Evolutionary conservation across 2,113 vertebrate genomes (phyloP), one percentile per base, ranked within the genome.

Genomic region (Forbesichthys agassizii): DNA sequence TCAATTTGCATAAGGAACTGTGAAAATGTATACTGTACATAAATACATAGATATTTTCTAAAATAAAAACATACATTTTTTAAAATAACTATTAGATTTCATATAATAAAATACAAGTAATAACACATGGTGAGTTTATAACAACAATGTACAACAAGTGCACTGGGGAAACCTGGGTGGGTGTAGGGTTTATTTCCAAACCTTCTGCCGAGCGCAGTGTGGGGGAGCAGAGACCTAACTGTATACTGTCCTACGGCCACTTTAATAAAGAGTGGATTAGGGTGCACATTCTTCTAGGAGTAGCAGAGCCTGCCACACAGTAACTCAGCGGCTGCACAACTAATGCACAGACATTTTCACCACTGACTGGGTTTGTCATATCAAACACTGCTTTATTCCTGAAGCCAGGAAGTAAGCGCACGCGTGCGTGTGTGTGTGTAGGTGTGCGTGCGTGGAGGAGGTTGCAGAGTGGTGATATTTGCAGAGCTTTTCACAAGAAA

Each of bases 181-280:
- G 61, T 73, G 85, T 78, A 67, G 69, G 73, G 80, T 85, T 78
- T 82, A 20, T 66, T 74, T 70, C 61, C 33, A 73, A 84, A 81
- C 69, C 71, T 71, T 79, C 71, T 75, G 69, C 74, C 78, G 77
- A 80, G 71, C 83, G 79, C 75, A 77, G 70, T 65, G 71, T 54
- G 68, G 79, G 68, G 69, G 71, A 72, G 69, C 66, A 58, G 82
- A 85, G 81, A 79, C 77, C 86, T 82, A 27, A 27, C 27, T 27
- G 27, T 27, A 83, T 66, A 71, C 83, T 18, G 13, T 75, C 67
- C 74, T 80, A 54, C 79, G 86, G 86, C 78, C 76, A 73, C 83
- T 89, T 89, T 90, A 88, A 90, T 90, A 91, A 90, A 89, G 84
- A 80, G 68, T 69, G 88, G 88, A 89, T 90, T 90, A 88, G 84